Conservation (phyloP, 2,113 vertebrate genomes). For the Numenius arquata region DNA sequence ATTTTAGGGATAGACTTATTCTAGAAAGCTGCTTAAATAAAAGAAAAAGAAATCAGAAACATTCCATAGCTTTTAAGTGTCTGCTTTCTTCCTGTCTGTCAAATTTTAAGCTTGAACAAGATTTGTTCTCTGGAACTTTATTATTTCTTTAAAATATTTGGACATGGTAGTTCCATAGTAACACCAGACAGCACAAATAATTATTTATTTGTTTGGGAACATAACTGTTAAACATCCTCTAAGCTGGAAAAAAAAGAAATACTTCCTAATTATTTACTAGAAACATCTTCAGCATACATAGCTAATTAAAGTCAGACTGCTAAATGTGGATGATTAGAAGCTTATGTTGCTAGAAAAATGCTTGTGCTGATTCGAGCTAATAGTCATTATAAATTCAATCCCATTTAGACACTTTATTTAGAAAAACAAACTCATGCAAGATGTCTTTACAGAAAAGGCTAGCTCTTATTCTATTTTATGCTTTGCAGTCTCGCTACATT, state of each 20-base stretch:
- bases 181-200: background rate
- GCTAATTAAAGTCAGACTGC: conserved; percentile 39
- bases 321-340: conserved; percentile 29
- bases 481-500: background rate
- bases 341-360: conserved; percentile 45
- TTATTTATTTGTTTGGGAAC: conserved; percentile 28
- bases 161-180: background rate
- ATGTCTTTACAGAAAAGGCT: background rate
- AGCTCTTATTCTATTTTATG: background rate
- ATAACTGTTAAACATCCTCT: background rate
- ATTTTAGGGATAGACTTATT: background rate
- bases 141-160: background rate
- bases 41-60: background rate
- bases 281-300: conserved; percentile 5
- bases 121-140: background rate
- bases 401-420: background rate
- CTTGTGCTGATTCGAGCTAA: background rate
- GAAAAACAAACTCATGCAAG: background rate
- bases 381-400: background rate
- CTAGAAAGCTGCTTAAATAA: background rate
- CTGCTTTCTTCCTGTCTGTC: background rate
- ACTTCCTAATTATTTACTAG: conserved; percentile 39
- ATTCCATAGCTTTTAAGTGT: background rate
- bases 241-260: background rate
- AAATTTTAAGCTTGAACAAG: background rate